Evolutionary conservation across 2,888 invertebrate species (phyloP), one percentile per base, ranked within the genome.

Genomic region (Drosophila seclusa): DNA sequence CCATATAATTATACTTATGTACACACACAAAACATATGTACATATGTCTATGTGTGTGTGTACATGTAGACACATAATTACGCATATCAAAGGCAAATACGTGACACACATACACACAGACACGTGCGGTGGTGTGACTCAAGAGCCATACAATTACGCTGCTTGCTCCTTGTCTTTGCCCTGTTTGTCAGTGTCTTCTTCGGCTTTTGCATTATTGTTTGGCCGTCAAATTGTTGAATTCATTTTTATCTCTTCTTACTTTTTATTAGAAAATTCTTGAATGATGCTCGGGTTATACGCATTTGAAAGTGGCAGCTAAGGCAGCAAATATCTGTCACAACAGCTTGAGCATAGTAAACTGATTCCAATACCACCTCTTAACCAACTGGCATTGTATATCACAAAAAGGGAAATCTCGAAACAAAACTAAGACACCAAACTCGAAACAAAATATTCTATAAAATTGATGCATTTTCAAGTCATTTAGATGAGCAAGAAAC

Each of bases 141-240:
- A 73, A 79, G 72, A 68, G 72, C 42, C 83, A 86, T 61, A 83
- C 86, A 83, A 83, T 88, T 88, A 83, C 76, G 76, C 67, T 45
- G 63, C 45, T 49, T 63, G 68, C 21, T 66, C 57, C 68, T 74
- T 83, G 73, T 38, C 13, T 72, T 84, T 78, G 78, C 53, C 54
- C 52, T 73, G 73, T 67, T 58, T 80, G 76, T 64, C 61, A 21
- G 55, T 65, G 68, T 58, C 59, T 59, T 61, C 55, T 59, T 40
- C 55, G 61, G 16, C 21, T 32, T 40, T 62, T 16, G 64, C 83
- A 55, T 65, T 83, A 72, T 70, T 75, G 74, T 75, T 66, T 48
- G 52, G 65, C 64, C 68, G 64, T 67, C 68, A 74, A 76, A 83
- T 81, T 81, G 66, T 71, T 71, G 57, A 61, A 78, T 69, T 75